Percentiles rank a stretch among this genome's conserved stretches.
Conservation (phyloP, 2,888 invertebrate genomes). For the Erpobdella octoculata region DNA sequence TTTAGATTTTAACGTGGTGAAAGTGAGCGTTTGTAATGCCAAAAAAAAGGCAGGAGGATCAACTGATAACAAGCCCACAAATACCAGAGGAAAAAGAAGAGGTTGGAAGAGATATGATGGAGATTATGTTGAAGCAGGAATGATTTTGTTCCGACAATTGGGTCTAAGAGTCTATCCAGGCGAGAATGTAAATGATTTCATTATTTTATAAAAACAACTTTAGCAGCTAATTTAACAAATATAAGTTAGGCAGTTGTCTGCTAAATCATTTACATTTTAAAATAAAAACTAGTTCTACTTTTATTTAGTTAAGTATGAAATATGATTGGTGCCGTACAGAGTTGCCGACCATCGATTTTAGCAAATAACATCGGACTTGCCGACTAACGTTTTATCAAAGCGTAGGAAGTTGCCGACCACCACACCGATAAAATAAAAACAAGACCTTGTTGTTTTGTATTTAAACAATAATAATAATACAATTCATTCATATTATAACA, state of each 20-base stretch:
- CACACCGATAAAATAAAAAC: too few relatives aligned
- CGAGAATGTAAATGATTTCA: slow-evolving; percentile 45
- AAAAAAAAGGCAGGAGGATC: slow-evolving; percentile 42
- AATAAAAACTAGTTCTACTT: too few relatives aligned
- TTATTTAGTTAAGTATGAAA: too few relatives aligned
- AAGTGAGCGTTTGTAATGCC: slow-evolving; percentile 30
- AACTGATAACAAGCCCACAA: slow-evolving; percentile 39
- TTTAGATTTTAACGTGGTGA: neutral
- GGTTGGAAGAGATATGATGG: slow-evolving; percentile 45
- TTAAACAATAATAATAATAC: too few relatives aligned
- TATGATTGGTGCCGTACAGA: too few relatives aligned
- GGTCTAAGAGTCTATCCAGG: slow-evolving; percentile 48
- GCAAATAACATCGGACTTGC: too few relatives aligned
- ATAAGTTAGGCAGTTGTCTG: neutral
- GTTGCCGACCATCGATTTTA: too few relatives aligned
- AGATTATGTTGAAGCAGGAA: slow-evolving; percentile 46
- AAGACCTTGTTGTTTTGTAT: too few relatives aligned
- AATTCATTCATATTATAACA: too few relatives aligned
- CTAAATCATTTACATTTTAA: too few relatives aligned
- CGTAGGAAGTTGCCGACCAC: too few relatives aligned
- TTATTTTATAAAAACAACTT: neutral
- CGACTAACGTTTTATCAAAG: too few relatives aligned
- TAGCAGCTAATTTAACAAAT: neutral
- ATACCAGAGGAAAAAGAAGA: slow-evolving; percentile 40
- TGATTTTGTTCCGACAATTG: slow-evolving; percentile 44